phyloP scores from a whole-genome alignment of 2,888 invertebrate species.

The Acanthopleura granulata region DNA sequence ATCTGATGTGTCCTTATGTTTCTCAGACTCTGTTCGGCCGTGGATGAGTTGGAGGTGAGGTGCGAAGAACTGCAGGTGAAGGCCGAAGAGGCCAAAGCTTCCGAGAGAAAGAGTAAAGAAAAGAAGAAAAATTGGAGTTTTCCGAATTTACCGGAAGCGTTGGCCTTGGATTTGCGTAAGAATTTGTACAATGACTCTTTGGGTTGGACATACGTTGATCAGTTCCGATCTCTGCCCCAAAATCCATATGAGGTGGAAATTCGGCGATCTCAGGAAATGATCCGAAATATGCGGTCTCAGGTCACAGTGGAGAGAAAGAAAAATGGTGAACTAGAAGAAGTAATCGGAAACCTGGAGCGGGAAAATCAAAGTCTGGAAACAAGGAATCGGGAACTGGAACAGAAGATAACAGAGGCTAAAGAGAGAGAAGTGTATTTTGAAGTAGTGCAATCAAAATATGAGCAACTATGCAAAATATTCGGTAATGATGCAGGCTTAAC shows the following conservation, averaged over 20 bases:
- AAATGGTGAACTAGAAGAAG: constrained; percentile 55
- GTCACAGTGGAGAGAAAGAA: constrained; percentile 56
- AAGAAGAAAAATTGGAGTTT: constrained; percentile 46
- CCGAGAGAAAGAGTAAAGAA: constrained; percentile 46
- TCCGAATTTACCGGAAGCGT: constrained; percentile 42
- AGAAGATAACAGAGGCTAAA: constrained; percentile 40
- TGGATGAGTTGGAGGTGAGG: constrained; percentile 84
- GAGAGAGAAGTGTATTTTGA: constrained; percentile 50
- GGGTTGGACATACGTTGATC: constrained; percentile 52
- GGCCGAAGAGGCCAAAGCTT: constrained; percentile 78
- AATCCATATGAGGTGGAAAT: constrained; percentile 61
- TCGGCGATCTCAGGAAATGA: constrained; percentile 53
- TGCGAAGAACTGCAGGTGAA: constrained; percentile 87
- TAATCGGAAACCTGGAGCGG: constrained; percentile 50
- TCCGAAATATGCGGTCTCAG: constrained; percentile 58
- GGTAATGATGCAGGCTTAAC: constrained; percentile 26
- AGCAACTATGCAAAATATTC: constrained; percentile 47
- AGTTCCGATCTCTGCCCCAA: constrained; percentile 53
- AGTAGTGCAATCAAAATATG: constrained; percentile 39
- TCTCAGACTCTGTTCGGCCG: constrained; percentile 70
- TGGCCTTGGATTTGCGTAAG: constrained; percentile 20
- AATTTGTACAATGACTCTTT: constrained; percentile 53
- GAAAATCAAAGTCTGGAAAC: constrained; percentile 58
- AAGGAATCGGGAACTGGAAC: constrained; percentile 46
- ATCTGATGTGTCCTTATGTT: not conserved